Evolutionary conservation across 1,140 invertebrate species (phyloP).

Genomic region (Elymnias hypermnestra): DNA sequence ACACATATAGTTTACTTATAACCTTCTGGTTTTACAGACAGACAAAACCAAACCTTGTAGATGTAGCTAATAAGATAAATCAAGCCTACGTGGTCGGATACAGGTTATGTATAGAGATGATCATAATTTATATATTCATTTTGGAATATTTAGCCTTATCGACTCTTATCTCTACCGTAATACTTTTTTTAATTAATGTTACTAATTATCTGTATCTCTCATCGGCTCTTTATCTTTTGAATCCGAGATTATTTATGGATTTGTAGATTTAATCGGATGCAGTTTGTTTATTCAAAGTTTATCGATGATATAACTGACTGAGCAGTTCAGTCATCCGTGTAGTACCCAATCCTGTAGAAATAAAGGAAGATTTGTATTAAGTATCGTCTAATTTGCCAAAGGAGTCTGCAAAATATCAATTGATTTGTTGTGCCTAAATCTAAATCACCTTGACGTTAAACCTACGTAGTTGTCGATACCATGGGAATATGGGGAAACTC

Average conservation of each 20-base stretch:
- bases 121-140: slow-evolving; percentile 37
- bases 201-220: slow-evolving; percentile 25
- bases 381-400: too few species aligned
- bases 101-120: slow-evolving; percentile 36
- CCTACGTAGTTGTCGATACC: too few species aligned
- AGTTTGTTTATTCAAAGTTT: not conserved
- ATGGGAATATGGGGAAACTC: too few species aligned
- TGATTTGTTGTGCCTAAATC: too few species aligned
- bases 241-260: slow-evolving; percentile 6
- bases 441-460: too few species aligned
- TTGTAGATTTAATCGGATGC: not conserved
- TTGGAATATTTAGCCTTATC: slow-evolving; percentile 24
- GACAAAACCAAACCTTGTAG: slow-evolving; percentile 26
- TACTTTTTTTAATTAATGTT: slow-evolving; percentile 23
- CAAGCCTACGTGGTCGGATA: slow-evolving; percentile 21
- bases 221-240: slow-evolving; percentile 10
- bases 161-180: slow-evolving; percentile 23
- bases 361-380: too few species aligned
- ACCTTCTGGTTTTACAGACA: not conserved
- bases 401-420: too few species aligned
- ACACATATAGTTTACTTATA: not conserved
- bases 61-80: slow-evolving; percentile 56
- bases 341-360: too few species aligned
- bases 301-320: too few species aligned
- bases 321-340: too few species aligned